Conservation (phyloP, 2,113 vertebrate species). For the Setophaga kirtlandii region DNA sequence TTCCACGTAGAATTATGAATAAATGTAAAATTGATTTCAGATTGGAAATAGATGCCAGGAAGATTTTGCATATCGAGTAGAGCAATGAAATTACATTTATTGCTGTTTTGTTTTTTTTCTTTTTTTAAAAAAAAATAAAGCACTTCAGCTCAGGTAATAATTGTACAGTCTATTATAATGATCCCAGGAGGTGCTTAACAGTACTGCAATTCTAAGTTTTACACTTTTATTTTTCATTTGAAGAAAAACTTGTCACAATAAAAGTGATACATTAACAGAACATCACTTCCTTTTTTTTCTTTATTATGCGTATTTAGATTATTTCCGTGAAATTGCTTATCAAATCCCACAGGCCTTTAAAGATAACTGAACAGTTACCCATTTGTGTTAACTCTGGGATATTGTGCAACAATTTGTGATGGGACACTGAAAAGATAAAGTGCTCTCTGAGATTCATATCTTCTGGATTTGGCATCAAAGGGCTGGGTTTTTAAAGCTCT, state of each 20-base stretch:
- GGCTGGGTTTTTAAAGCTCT: neutral
- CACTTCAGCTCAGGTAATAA: slow-evolving; percentile 63
- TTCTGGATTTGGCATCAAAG: neutral
- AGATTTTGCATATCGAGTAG: slow-evolving; percentile 52
- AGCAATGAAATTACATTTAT: slow-evolving; percentile 66
- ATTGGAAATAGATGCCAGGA: slow-evolving; percentile 49
- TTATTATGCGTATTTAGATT: slow-evolving; percentile 63
- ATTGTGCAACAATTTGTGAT: slow-evolving; percentile 51
- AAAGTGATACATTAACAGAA: slow-evolving; percentile 68
- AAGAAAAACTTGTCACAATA: slow-evolving; percentile 68
- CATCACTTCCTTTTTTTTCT: slow-evolving; percentile 46
- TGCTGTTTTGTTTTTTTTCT: neutral
- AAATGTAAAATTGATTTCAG: slow-evolving; percentile 60
- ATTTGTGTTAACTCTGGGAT: slow-evolving; percentile 62
- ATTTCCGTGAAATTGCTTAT: slow-evolving; percentile 65
- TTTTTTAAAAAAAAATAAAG: neutral
- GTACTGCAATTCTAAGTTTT: slow-evolving; percentile 61
- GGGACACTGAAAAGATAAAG: slow-evolving; percentile 39
- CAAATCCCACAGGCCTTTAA: slow-evolving; percentile 53
- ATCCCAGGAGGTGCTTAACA: slow-evolving; percentile 65
- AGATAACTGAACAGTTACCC: slow-evolving; percentile 64
- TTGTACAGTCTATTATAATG: slow-evolving; percentile 68
- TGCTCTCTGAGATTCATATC: neutral
- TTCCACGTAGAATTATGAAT: slow-evolving; percentile 10
- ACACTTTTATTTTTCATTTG: slow-evolving; percentile 69